Percentiles rank a stretch among this genome's conserved stretches.
phyloP scores from a whole-genome alignment of 2,797 vertebrate genomes.

The Oryzias sinensis region DNA sequence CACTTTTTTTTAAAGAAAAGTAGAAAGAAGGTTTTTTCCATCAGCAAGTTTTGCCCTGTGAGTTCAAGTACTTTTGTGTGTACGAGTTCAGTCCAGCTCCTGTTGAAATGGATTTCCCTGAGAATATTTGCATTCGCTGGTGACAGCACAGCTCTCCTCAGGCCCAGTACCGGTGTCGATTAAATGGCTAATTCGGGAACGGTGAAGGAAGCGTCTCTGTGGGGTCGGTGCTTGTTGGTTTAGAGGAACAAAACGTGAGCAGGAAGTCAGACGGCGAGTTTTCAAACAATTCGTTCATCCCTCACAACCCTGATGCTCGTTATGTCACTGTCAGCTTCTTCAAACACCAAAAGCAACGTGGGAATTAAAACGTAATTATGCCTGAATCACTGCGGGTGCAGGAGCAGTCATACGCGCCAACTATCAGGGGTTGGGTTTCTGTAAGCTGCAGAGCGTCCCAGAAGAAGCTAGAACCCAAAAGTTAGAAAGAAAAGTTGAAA shows the following conservation, averaged over 20 bases:
- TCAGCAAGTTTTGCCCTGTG: constrained; percentile 32
- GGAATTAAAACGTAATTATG: constrained; percentile 48
- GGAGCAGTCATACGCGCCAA: background rate
- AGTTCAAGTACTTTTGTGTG: constrained; percentile 4
- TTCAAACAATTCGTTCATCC: constrained; percentile 60
- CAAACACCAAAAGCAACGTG: constrained; percentile 32
- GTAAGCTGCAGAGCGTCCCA: background rate
- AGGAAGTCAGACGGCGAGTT: constrained; percentile 48
- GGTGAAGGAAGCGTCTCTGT: constrained; percentile 25
- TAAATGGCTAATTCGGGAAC: constrained; percentile 44
- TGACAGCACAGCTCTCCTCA: constrained; percentile 21
- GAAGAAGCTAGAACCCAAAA: constrained; percentile 5
- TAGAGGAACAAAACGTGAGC: constrained; percentile 11
- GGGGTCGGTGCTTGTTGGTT: constrained; percentile 9
- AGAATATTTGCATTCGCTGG: constrained; percentile 18
- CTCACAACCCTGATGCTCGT: constrained; percentile 39
- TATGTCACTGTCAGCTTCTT: constrained; percentile 48
- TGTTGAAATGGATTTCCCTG: constrained; percentile 30
- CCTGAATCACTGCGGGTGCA: background rate
- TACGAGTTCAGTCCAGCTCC: constrained; percentile 8
- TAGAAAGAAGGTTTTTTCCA: constrained; percentile 28
- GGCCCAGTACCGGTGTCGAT: constrained; percentile 29
- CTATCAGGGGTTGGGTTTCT: constrained; percentile 1
- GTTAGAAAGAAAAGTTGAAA: constrained; percentile 21
- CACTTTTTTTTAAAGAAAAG: background rate